Evolutionary conservation across 2,888 invertebrate species (phyloP).

Genomic region (Drosophila antonietae): DNA sequence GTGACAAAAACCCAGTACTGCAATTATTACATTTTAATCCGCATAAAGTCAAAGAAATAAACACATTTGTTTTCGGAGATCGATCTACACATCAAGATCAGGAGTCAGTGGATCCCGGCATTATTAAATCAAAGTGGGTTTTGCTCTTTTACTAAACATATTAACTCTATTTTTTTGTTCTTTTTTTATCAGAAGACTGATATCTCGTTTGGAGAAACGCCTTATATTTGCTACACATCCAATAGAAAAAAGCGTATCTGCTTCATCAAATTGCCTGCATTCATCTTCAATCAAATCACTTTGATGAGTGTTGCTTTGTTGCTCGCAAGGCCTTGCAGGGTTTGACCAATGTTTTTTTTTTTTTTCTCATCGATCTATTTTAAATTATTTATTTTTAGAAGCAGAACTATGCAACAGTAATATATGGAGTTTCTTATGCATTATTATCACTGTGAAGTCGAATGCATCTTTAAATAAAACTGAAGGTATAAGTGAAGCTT

Average conservation of each 20-base stretch:
- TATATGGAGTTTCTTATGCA: slow-evolving; percentile 75
- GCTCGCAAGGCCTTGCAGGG: slow-evolving; percentile 73
- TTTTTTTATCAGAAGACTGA: slow-evolving; percentile 53
- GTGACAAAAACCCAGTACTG: slow-evolving; percentile 27
- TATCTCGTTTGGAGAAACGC: slow-evolving; percentile 73
- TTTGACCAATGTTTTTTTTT: not conserved
- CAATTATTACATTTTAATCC: not conserved
- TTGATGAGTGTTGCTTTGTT: slow-evolving; percentile 76
- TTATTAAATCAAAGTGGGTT: slow-evolving; percentile 33
- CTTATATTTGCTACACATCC: slow-evolving; percentile 74
- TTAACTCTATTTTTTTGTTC: not conserved
- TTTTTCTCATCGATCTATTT: not conserved
- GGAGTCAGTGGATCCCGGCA: slow-evolving; percentile 42
- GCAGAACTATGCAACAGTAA: slow-evolving; percentile 71
- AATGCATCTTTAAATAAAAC: slow-evolving; percentile 76
- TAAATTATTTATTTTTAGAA: slow-evolving; percentile 45
- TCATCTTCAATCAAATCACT: slow-evolving; percentile 68
- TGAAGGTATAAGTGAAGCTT: slow-evolving; percentile 69
- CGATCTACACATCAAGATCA: slow-evolving; percentile 76
- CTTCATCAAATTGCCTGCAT: slow-evolving; percentile 73
- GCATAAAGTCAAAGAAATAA: slow-evolving; percentile 67
- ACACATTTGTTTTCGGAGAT: slow-evolving; percentile 79
- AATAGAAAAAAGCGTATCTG: slow-evolving; percentile 79
- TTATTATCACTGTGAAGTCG: slow-evolving; percentile 72
- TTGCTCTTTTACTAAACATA: fast-evolving